These are phyloP conservation scores for Anoplius nigerrimus DNA, from an alignment of 2,888 invertebrate species.

Conservation along the genomic window DNA sequence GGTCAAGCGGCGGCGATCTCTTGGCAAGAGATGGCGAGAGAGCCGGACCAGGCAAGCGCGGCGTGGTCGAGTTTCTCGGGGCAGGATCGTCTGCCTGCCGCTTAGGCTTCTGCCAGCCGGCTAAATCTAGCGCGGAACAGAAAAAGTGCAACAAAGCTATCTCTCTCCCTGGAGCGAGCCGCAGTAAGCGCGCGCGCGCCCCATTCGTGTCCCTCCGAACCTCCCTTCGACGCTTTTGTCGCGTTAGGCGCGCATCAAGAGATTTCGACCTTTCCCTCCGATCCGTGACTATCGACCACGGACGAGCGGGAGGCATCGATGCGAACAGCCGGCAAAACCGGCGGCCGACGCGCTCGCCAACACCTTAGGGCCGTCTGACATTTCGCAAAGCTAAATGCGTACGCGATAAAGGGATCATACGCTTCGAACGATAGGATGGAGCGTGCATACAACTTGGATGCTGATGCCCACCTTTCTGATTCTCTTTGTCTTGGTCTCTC, in stretches of 20 bases:
- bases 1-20: conserved; percentile 40
- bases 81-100: background rate
- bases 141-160: conserved; percentile 44
- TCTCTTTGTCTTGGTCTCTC: too few species aligned
- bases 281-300: conserved; percentile 8
- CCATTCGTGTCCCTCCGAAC: too few species aligned
- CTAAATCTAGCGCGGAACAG: conserved; percentile 43
- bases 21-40: conserved; percentile 27
- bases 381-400: conserved; percentile 26
- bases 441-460: too few species aligned
- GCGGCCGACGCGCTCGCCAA: background rate
- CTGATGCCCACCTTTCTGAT: too few species aligned
- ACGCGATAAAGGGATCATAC: too few species aligned
- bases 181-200: conserved; percentile 18
- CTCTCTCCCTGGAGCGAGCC: too few species aligned
- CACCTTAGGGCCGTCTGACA: conserved; percentile 23
- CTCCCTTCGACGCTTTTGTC: conserved; percentile 41
- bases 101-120: background rate
- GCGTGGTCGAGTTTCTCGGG: too few species aligned
- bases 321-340: background rate
- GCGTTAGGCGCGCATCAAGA: conserved; percentile 47
- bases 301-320: background rate
- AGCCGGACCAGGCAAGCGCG: background rate
- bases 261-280: conserved; percentile 38
- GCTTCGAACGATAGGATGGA: too few species aligned